Evolutionary conservation across 2,797 vertebrate species (phyloP).

Genomic region (Okamejei kenojei): DNA sequence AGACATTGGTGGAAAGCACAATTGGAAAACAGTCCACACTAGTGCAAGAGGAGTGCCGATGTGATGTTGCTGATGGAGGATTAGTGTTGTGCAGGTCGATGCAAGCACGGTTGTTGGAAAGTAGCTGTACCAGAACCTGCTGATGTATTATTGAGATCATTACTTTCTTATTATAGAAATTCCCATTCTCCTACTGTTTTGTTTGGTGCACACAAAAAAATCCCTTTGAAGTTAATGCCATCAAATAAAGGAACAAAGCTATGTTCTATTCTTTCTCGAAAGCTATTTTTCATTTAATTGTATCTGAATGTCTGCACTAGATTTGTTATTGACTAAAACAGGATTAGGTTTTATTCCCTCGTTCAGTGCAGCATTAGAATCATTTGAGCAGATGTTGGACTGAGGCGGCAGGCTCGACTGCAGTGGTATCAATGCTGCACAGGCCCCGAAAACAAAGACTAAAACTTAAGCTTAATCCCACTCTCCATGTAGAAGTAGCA

Average conservation of each 20-base stretch:
- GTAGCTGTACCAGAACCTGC: no score
- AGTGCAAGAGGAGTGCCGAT: no score
- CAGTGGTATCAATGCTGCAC: constrained; percentile 8
- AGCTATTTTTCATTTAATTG: constrained; percentile 33
- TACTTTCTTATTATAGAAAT: neutral
- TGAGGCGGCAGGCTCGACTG: neutral
- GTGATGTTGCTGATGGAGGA: no score
- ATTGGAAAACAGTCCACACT: no score
- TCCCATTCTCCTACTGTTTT: neutral
- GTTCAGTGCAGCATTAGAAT: constrained; percentile 11
- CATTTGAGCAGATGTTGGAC: constrained; percentile 32
- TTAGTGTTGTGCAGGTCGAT: no score
- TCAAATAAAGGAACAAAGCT: constrained; percentile 3
- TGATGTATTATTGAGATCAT: no score
- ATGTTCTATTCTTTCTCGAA: neutral
- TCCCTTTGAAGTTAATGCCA: constrained; percentile 3
- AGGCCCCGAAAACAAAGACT: neutral
- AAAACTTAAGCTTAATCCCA: constrained; percentile 12
- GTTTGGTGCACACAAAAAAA: neutral
- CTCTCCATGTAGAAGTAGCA: neutral
- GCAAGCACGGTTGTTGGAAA: no score
- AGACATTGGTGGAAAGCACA: no score
- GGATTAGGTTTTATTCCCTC: constrained; percentile 21
- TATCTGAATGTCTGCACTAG: neutral
- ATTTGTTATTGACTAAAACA: constrained; percentile 36